Evolutionary conservation across 2,113 vertebrate genomes (phyloP).

Genomic region (Galemys pyrenaicus): DNA sequence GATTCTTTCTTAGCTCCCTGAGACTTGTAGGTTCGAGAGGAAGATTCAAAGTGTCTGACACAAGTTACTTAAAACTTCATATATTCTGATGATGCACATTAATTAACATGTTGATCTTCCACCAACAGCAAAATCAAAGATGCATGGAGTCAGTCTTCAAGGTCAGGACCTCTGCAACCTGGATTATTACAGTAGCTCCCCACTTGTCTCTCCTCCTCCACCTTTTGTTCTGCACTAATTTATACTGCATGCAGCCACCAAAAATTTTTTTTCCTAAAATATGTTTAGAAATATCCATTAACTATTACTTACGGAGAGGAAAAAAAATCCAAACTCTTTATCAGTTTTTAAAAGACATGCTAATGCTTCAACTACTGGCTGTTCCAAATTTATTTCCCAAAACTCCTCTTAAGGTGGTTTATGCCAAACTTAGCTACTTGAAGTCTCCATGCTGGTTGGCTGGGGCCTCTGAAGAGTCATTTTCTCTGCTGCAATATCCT

Average conservation of each 20-base stretch:
- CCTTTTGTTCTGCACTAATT: too few relatives aligned
- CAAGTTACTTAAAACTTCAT: background rate
- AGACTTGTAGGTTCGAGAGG: background rate
- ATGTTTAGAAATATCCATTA: background rate
- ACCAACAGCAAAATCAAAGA: background rate
- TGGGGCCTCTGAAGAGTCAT: background rate
- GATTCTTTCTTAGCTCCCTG: background rate
- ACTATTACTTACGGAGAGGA: background rate
- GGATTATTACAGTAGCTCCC: background rate
- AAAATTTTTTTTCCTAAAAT: too few relatives aligned
- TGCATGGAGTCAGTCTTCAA: background rate
- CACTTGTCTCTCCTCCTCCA: background rate
- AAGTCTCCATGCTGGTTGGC: background rate
- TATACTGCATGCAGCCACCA: too few relatives aligned
- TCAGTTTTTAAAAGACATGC: background rate
- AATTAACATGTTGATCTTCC: background rate
- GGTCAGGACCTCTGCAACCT: background rate
- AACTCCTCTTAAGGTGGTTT: background rate
- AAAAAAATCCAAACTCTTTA: background rate
- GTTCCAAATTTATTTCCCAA: background rate
- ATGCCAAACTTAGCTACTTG: background rate
- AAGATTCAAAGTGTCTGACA: background rate
- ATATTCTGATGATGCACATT: background rate
- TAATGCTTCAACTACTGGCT: background rate
- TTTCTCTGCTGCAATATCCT: background rate